Evolutionary conservation across 1,140 invertebrate genomes (phyloP).

Genomic region (Propsilocerus akamusi): DNA sequence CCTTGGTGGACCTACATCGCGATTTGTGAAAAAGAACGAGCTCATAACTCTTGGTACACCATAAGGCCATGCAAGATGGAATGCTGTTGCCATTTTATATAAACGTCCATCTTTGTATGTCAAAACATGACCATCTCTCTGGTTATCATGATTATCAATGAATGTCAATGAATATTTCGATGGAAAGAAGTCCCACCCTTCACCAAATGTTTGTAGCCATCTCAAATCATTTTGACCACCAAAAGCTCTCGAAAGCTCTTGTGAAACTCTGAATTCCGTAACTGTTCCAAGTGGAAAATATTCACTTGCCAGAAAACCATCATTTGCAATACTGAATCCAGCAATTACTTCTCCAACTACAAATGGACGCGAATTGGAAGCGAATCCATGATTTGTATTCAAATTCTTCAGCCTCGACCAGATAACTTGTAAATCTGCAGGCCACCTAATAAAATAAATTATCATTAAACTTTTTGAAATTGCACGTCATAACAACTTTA

Average conservation of each 20-base stretch:
- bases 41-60: conserved; percentile 62
- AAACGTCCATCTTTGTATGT: conserved; percentile 35
- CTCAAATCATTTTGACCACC: conserved; percentile 29
- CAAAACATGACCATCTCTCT: conserved; percentile 33
- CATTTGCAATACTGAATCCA: conserved; percentile 41
- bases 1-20: conserved; percentile 42
- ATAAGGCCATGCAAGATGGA: conserved; percentile 71
- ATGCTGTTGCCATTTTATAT: conserved; percentile 55
- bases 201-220: conserved; percentile 35
- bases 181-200: conserved; percentile 36
- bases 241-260: conserved; percentile 35
- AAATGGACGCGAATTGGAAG: conserved; percentile 34
- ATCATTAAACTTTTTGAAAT: no score
- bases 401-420: conserved; percentile 36
- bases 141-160: conserved; percentile 45
- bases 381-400: conserved; percentile 37
- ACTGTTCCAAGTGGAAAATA: conserved; percentile 46
- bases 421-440: conserved; percentile 30
- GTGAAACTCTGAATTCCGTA: conserved; percentile 54
- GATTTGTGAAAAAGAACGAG: conserved; percentile 38
- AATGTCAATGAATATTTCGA: conserved; percentile 34
- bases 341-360: conserved; percentile 76
- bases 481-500: conserved; percentile 28
- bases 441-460: no score
- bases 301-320: conserved; percentile 20